Evolutionary conservation across 2,113 vertebrate species (phyloP), one percentile per base, ranked within the genome.

Genomic region (Ranitomeya imitator): DNA sequence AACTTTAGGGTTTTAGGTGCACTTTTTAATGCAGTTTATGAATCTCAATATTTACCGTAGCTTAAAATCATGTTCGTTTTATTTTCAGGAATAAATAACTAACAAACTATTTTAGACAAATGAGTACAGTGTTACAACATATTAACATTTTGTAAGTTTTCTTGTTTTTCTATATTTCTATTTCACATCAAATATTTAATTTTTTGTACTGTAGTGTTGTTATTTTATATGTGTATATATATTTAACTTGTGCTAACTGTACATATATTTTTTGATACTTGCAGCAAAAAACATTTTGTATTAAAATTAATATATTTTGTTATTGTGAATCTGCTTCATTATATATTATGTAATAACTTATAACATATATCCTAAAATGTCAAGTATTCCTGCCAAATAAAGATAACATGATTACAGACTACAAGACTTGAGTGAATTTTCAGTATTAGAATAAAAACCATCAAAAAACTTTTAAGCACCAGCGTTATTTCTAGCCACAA

Each of bases 291-390:
- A 26, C 31, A 14, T 76, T 88, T 37, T 74, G 76, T 65, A 84
- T 84, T 84, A 88, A 88, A 88, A 26, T 78, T 88, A 88, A 88
- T 88, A 88, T 88, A 88, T 88, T 88, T 88, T 74, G 71, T 84
- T 83, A 78, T 67, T 26, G 18, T 37, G 69, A 69, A 65, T 84
- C 37, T 69, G 82, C 63, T 71, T 84, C 19, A 52, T 84, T 84
- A 26, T 84, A 69, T 71, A 16, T 26, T 14, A 71, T 45, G 21
- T 71, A 23, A 71, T 84, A 71, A 71, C 19, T 84, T 55, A 55
- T 60, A 61, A 10, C 15, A 6, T 31, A 6, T 31, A 81, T 61
- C 8, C 37, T 18, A 7, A 37, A 54, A 84, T 14, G 16, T 71
- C 14, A 13, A 54, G 7, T 69, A 54, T 69, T 16, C 52, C 3